A percentile compares a stretch with the other conserved stretches of the same genome.
Evolutionary conservation across 2,113 vertebrate species (phyloP).

Genomic region (Ceyx melanurus): DNA sequence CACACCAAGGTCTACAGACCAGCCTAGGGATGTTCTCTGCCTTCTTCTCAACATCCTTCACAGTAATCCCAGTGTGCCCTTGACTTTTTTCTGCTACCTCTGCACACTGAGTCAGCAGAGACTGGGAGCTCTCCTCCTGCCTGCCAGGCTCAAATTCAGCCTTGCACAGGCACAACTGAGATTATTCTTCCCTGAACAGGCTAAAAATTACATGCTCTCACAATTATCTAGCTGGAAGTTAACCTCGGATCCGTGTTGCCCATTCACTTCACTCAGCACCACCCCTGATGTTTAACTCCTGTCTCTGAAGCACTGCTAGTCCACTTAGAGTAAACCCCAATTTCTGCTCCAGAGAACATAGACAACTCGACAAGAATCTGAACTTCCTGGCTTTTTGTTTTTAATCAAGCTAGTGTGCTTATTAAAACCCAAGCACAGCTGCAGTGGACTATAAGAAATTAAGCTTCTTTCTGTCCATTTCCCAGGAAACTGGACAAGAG

Average conservation of each 20-base stretch:
- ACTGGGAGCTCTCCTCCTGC: not conserved
- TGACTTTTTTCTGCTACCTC: not conserved
- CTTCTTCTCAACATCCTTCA: not conserved
- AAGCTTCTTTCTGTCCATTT: constrained; percentile 43
- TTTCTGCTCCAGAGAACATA: constrained; percentile 16
- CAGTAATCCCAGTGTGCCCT: too few relatives aligned
- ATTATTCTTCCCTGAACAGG: not conserved
- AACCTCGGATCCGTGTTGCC: accelerated
- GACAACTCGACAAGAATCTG: not conserved
- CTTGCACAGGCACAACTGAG: not conserved
- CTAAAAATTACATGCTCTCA: accelerated
- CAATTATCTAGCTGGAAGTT: too few relatives aligned
- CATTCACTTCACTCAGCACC: not conserved
- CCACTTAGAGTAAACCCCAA: not conserved
- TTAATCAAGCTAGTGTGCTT: not conserved
- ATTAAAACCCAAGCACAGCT: constrained; percentile 40
- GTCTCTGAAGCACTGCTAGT: not conserved
- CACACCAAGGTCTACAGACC: not conserved
- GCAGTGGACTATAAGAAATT: constrained; percentile 7
- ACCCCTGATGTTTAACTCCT: not conserved
- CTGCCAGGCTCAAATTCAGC: not conserved
- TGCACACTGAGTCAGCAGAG: not conserved
- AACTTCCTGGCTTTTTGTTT: not conserved
- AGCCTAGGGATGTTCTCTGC: not conserved
- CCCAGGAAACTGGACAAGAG: constrained; percentile 33